A percentile compares a stretch with the other conserved stretches of the same genome.
These are phyloP conservation scores for Phrynosoma platyrhinos DNA, from an alignment of 2,113 vertebrate species.

Conservation along the genomic window DNA sequence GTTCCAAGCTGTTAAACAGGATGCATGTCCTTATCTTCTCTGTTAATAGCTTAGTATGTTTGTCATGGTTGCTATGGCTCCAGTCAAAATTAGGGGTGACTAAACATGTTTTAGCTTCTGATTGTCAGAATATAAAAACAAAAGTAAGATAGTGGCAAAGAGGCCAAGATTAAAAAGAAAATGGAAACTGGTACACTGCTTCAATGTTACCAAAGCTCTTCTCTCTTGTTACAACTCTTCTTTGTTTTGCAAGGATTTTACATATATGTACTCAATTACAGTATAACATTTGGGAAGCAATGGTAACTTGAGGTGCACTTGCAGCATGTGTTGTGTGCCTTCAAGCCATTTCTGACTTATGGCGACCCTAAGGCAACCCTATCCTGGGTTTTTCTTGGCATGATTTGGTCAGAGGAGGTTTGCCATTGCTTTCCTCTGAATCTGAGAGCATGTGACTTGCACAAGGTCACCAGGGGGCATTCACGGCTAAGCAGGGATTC, in stretches of 20 bases:
- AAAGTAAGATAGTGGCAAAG: neutral
- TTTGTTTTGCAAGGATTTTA: neutral
- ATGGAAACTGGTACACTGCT: neutral
- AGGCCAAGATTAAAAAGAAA: neutral
- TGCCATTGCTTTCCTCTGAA: too few relatives aligned
- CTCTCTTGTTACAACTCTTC: neutral
- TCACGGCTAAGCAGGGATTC: too few relatives aligned
- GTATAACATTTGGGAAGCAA: neutral
- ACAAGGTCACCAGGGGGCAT: too few relatives aligned
- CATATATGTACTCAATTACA: neutral
- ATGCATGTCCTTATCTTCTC: fast-evolving
- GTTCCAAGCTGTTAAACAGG: neutral
- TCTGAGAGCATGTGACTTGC: too few relatives aligned
- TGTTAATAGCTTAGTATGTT: constrained; percentile 3
- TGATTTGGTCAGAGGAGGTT: too few relatives aligned
- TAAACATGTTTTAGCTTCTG: constrained; percentile 11
- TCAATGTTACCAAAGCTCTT: neutral
- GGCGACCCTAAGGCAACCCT: too few relatives aligned
- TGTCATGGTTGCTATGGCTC: constrained; percentile 14
- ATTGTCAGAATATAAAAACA: constrained; percentile 27
- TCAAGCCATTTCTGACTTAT: too few relatives aligned
- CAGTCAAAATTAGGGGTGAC: neutral
- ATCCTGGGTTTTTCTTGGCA: too few relatives aligned
- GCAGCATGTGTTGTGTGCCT: too few relatives aligned
- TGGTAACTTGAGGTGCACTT: neutral